Evolutionary conservation across 2,797 vertebrate species (phyloP), one percentile per base, ranked within the genome.

Genomic region (Syndactyla subalaris): DNA sequence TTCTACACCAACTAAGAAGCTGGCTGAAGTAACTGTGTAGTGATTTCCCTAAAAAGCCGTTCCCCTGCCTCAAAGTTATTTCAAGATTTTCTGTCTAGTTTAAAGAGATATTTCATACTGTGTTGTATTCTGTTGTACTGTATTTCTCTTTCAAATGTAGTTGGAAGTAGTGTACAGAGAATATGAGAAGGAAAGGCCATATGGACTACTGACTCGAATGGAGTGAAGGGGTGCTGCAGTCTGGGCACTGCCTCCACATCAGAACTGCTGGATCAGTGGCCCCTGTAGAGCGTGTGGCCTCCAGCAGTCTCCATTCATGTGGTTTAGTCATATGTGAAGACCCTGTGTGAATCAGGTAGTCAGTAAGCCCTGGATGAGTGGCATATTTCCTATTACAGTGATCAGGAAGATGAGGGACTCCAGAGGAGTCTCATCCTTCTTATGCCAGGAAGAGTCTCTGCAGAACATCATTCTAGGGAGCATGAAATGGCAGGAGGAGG

Each of bases 331-430:
- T 55, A 62, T 26, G 51, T 62, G 51, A 81, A 78, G 61, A 46
- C 58, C 19, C 12, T 3, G 0, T 0, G 1, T 52, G 45, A 63
- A 21, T 55, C 0, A 0, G 26, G 43, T n/a, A 27, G 19, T 70
- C 59, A 73, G 32, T 59, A 41, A 89, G 38, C 34, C 65, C 52
- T 65, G 84, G 34, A 11, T 34, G 15, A 27, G 32, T 17, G 14
- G 26, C 23, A 4, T 15, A 20, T 58, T 86, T 67, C 45, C 63
- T 5, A 1, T 65, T 58, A 34, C 9, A 58, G 24, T 30, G 49
- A 72, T 22, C 14, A 3, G 30, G n/a, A 68, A 51, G 46, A 30
- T 48, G 34, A 34, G 41, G 58, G 10, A 29, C 36, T 84, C 51
- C 49, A 75, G 36, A 84, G 22, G 11, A 79, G 45, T 41, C 61